These are phyloP conservation scores for Eristalis arbustorum DNA, from an alignment of 2,888 invertebrate genomes.

Conservation along the genomic window DNA sequence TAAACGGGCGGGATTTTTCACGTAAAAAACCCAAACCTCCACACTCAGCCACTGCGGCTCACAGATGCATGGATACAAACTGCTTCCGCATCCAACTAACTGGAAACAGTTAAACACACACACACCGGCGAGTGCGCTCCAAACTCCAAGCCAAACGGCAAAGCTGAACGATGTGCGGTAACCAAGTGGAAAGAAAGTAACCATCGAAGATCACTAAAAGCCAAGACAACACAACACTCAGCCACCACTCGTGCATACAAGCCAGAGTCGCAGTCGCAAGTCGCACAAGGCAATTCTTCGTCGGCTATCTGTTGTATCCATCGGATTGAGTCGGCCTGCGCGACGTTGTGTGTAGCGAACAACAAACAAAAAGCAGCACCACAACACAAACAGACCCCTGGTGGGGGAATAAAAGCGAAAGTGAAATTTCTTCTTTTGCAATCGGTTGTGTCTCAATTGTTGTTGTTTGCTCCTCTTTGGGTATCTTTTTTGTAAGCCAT, in stretches of 20 bases:
- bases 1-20: conserved; percentile 39
- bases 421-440: conserved; percentile 79
- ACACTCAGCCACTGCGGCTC: not conserved
- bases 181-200: conserved; percentile 66
- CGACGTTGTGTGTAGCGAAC: not conserved
- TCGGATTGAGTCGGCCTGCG: not conserved
- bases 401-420: conserved; percentile 77
- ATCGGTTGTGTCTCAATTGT: conserved; percentile 28
- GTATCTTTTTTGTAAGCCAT: conserved; percentile 26
- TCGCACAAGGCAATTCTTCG: not conserved
- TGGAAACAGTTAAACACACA: conserved; percentile 54
- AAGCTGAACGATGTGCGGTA: conserved; percentile 44
- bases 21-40: not conserved
- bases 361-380: conserved; percentile 29
- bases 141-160: not conserved
- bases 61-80: conserved; percentile 9
- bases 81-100: conserved; percentile 67
- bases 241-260: not conserved
- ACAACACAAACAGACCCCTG: conserved; percentile 27
- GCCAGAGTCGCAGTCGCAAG: not conserved
- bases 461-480: conserved; percentile 41
- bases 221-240: conserved; percentile 7
- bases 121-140: not conserved
- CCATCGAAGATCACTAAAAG: conserved; percentile 58
- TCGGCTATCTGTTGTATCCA: conserved; percentile 34